Evolutionary conservation across 1,140 invertebrate genomes (phyloP).

Genomic region (Laupala kohalensis): DNA sequence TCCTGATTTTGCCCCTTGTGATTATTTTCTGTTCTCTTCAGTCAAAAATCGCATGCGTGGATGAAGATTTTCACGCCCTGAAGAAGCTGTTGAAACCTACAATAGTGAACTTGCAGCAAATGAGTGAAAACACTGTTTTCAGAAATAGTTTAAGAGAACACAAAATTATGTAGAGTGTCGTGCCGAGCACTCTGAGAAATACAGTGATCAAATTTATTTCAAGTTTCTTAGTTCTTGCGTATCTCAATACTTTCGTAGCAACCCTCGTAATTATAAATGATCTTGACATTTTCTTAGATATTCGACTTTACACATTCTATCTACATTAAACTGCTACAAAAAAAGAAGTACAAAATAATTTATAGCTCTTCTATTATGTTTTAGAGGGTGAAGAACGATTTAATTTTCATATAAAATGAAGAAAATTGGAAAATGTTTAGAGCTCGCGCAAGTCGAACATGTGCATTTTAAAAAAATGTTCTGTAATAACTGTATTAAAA

Average conservation of each 20-base stretch:
- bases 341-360: too few species aligned
- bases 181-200: background rate
- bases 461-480: too few species aligned
- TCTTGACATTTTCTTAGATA: too few species aligned
- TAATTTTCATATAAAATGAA: too few species aligned
- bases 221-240: background rate
- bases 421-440: too few species aligned
- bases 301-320: too few species aligned
- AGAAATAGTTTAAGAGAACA: conserved; percentile 1
- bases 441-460: too few species aligned
- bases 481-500: too few species aligned
- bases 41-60: background rate
- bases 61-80: background rate
- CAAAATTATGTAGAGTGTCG: background rate
- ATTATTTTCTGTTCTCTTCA: background rate
- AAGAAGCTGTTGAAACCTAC: background rate
- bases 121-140: background rate
- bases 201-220: background rate
- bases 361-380: too few species aligned
- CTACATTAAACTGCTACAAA: too few species aligned
- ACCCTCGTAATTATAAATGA: background rate
- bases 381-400: too few species aligned
- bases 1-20: background rate
- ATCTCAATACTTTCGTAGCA: background rate
- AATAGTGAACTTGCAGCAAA: conserved; percentile 1